These are phyloP conservation scores for Dolichotis patagonum DNA, from an alignment of 2,113 vertebrate genomes.

Conservation along the genomic window DNA sequence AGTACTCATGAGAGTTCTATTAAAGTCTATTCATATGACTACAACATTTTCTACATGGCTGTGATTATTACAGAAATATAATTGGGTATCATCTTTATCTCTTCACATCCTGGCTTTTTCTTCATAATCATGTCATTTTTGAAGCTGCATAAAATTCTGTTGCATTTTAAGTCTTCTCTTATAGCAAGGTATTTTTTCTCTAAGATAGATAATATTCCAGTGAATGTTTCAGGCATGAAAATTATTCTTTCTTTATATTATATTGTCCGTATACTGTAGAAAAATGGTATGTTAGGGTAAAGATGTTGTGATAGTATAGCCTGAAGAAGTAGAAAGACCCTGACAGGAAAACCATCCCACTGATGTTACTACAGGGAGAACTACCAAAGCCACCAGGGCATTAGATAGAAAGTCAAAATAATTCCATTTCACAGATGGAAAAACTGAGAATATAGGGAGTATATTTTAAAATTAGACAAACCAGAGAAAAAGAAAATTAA, in stretches of 20 bases:
- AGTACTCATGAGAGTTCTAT: neutral
- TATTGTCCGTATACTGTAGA: slow-evolving; percentile 8
- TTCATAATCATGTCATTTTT: slow-evolving; percentile 45
- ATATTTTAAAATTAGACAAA: slow-evolving; percentile 15
- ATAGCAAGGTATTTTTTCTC: slow-evolving; percentile 33
- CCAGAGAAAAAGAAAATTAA: neutral
- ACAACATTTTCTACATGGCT: slow-evolving; percentile 25
- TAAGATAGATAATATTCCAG: neutral
- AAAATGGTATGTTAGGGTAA: neutral
- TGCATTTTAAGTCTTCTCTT: slow-evolving; percentile 44
- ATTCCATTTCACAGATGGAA: neutral
- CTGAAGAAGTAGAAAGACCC: neutral
- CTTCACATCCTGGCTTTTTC: neutral
- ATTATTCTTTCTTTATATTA: slow-evolving; percentile 43
- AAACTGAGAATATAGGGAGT: neutral
- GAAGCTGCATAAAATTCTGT: slow-evolving; percentile 24
- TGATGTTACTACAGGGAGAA: neutral
- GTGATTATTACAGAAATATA: slow-evolving; percentile 51
- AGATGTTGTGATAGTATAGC: neutral
- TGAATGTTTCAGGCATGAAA: neutral
- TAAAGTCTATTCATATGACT: neutral
- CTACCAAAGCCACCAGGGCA: neutral
- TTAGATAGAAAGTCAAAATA: neutral
- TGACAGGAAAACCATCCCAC: neutral
- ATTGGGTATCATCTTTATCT: neutral